Evolutionary conservation across 1,140 invertebrate genomes (phyloP).

Genomic region (Musca vetustissima): DNA sequence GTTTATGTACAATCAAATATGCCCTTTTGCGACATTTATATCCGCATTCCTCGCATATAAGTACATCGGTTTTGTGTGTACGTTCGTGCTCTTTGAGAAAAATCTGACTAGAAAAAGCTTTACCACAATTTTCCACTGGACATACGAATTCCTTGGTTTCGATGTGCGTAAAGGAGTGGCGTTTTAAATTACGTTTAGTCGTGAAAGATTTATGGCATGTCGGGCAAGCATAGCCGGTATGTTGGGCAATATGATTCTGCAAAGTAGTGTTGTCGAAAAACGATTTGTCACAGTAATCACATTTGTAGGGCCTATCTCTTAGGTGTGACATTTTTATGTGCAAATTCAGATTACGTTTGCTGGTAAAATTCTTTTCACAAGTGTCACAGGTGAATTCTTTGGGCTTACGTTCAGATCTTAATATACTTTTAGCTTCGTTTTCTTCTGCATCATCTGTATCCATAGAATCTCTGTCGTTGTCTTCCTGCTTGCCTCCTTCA

Average conservation of each 20-base stretch:
- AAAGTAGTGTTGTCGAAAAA: conserved; percentile 33
- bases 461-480: background rate
- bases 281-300: background rate
- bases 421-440: conserved; percentile 1
- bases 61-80: background rate
- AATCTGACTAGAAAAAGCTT: conserved; percentile 40
- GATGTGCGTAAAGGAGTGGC: conserved; percentile 41
- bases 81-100: background rate
- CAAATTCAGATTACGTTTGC: background rate
- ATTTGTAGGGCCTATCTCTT: background rate
- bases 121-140: conserved; percentile 41
- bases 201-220: conserved; percentile 43
- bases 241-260: conserved; percentile 37
- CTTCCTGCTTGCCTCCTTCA: background rate
- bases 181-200: conserved; percentile 36
- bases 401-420: background rate
- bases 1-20: background rate
- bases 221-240: conserved; percentile 39
- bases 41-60: conserved; percentile 8
- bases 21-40: background rate
- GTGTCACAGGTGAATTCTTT: conserved; percentile 19
- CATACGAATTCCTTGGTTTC: conserved; percentile 39
- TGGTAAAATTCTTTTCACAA: conserved; percentile 21
- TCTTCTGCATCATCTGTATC: background rate
- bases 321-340: conserved; percentile 32